Evolutionary conservation across 2,113 vertebrate genomes (phyloP), one percentile per base, ranked within the genome.

Genomic region (Mesoclemmys tuberculata): DNA sequence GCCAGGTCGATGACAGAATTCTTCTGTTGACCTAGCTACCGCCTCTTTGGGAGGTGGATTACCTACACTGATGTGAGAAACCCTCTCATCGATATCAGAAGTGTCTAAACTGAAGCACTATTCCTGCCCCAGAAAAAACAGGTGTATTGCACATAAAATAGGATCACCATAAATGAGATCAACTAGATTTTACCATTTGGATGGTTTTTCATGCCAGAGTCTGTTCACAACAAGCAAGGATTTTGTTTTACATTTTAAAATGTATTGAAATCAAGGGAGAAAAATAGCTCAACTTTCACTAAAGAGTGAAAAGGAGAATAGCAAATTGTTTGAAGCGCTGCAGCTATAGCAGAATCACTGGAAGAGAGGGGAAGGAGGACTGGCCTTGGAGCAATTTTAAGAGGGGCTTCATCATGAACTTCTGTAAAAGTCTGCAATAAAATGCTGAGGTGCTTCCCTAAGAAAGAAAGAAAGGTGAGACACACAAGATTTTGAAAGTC

Each of bases 381-480:
- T 85, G 13, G 26, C 3, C 10, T 56, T 16, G 52, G 54, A 82
- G 80, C 16, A 88, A n/a, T 71, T 87, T 75, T 1, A 29, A 52
- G 87, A 96, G 64, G 64, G 18, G 87, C 38, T 87, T 89, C 82
- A n/a, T 82, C 7, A 35, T 13, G 55, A 90, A 71, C 54, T 41
- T 56, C 79, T 52, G 81, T 35, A 64, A 35, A 91, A 90, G 83
- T 49, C 78, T 82, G 8, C 27, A 46, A 54, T 1, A 5, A 91
- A 61, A 75, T 51, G 58, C 71, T 91, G 54, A 85, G 41, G 68
- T 87, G 49, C 38, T 55, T 91, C 80, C 82, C 48, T 55, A 48
- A 21, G 35, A 95, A 94, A 88, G 24, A 46, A 88, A 78, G 54
- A 61, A 35, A 88, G 58, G 52, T 92, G 79, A 90, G 80, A 58